Evolutionary conservation across 2,888 invertebrate species (phyloP).

Genomic region (Litoditis marina): DNA sequence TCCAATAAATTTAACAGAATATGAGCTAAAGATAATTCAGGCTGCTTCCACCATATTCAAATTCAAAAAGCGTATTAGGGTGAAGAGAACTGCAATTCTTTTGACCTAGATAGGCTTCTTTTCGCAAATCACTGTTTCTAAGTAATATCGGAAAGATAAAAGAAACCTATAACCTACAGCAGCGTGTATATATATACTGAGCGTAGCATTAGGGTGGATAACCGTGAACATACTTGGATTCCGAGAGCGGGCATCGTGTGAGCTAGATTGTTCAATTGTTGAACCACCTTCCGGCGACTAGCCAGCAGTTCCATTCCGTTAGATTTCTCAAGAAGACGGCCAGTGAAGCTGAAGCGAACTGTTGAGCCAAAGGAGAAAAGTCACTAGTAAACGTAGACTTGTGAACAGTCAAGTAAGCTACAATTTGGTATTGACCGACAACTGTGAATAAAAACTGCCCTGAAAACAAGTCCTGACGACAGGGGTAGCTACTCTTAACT

Average conservation of each 20-base stretch:
- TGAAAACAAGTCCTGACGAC: neutral
- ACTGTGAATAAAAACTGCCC: too few relatives aligned
- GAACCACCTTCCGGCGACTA: constrained; percentile 49
- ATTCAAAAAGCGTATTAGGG: too few relatives aligned
- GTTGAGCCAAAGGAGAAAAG: too few relatives aligned
- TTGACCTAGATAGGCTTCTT: too few relatives aligned
- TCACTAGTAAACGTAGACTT: neutral
- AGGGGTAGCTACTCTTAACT: neutral
- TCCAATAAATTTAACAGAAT: too few relatives aligned
- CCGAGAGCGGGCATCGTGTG: constrained; percentile 52
- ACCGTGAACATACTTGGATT: constrained; percentile 37
- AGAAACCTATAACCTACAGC: too few relatives aligned
- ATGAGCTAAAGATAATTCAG: too few relatives aligned
- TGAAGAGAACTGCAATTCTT: too few relatives aligned
- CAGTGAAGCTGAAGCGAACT: constrained; percentile 39
- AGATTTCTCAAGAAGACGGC: constrained; percentile 44
- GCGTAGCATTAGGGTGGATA: neutral
- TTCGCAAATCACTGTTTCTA: neutral
- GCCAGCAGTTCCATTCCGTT: constrained; percentile 49
- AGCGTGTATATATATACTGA: too few relatives aligned
- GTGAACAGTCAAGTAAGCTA: neutral
- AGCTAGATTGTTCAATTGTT: constrained; percentile 46
- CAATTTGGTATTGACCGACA: too few relatives aligned
- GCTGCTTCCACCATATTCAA: too few relatives aligned
- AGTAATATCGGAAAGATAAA: neutral